Base-by-base conservation (phyloP, 2,888 invertebrate species). In the Chouioia cunea region DNA sequence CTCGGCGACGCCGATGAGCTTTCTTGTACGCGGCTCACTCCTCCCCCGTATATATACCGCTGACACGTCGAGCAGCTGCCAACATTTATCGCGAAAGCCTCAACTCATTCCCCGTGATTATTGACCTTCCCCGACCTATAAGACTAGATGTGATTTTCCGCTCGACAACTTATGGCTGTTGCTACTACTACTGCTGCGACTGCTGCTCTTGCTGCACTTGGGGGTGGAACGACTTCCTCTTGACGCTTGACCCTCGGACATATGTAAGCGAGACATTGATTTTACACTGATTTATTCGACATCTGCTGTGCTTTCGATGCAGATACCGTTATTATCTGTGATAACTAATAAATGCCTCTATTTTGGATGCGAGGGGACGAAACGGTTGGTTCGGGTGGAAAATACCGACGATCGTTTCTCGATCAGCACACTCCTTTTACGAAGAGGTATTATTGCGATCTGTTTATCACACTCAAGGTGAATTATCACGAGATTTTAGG, bases 251-350 rank as follows among this genome's bases (percentile, higher is more conserved):
- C 46, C 62, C 50, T 52, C 59, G 66, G 74, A 73, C 84, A 82
- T 83, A 82, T 83, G 84, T 73, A 74, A 74, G 76, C 82, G 78
- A 76, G 72, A 72, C 80, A 82, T 81, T 67, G 79, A 84, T 84
- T 84, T 80, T 77, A 82, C 79, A 77, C 76, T 71, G 73, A 76
- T 78, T 76, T 62, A 66, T 58, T 67, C 70, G 67, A 50, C 77
- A 78, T 78, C 76, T 78, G 78, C 36, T 3, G 47, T 58, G 52
- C 58, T 66, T 60, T 23, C 23, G 63, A 65, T 44, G 48, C 22
- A 43, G 36, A 36, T 36, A 36, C 36, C 36, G 36, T 36, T 36
- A 12, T 36, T n/a, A n/a, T 10, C 36, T 36, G 10, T 6, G 6
- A 36, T 36, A 36, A 36, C 36, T 12, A 36, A 36, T 36, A 36